A percentile compares a stretch with the other conserved stretches of the same genome.
phyloP scores from a whole-genome alignment of 1,140 invertebrate genomes.

The Pentalonia nigronervosa region DNA sequence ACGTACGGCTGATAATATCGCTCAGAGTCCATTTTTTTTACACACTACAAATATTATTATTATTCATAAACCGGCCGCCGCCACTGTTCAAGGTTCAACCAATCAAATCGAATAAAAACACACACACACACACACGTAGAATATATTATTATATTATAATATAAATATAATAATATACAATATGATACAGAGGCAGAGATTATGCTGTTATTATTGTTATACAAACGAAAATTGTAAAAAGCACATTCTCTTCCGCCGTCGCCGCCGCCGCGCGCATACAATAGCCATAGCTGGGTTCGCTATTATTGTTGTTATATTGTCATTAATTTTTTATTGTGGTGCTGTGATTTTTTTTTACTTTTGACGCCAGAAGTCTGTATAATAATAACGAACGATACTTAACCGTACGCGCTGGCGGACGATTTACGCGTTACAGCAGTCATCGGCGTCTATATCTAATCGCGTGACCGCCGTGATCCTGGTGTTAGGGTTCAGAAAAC shows the following conservation, averaged over 20 bases:
- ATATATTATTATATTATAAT: background rate
- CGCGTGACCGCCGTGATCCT: slow-evolving; percentile 22
- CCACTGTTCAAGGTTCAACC: slow-evolving; percentile 11
- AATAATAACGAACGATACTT: background rate
- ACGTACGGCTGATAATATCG: background rate
- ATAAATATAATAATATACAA: background rate
- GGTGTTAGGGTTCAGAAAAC: slow-evolving; percentile 9
- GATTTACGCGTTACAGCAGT: background rate
- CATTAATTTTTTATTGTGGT: background rate
- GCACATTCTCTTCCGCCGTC: slow-evolving; percentile 19
- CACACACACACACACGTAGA: background rate
- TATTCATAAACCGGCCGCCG: background rate
- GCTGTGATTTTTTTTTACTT: background rate
- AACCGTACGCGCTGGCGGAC: background rate
- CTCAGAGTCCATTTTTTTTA: background rate
- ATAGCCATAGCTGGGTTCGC: background rate
- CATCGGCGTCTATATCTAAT: background rate
- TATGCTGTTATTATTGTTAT: background rate
- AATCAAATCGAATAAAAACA: background rate
- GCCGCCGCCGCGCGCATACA: background rate
- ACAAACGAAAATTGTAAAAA: background rate
- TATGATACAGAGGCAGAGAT: background rate
- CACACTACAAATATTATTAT: background rate
- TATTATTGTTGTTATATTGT: background rate
- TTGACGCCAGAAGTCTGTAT: background rate